These are phyloP conservation scores for Pteria penguin DNA, from an alignment of 2,888 invertebrate species.

Conservation along the genomic window DNA sequence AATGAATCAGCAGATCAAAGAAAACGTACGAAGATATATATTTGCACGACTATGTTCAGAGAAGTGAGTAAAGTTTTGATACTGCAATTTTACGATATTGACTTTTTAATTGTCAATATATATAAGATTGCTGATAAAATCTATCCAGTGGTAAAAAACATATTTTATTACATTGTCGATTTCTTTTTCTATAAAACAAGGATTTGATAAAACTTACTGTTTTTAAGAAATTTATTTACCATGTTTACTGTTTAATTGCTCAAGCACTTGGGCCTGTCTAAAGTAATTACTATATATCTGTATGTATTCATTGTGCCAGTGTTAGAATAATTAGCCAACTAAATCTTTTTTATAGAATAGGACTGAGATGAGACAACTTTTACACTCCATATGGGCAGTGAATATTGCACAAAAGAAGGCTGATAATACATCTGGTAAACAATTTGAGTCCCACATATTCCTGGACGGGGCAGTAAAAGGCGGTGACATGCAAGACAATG, in stretches of 20 bases:
- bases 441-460: conserved; percentile 74
- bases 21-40: conserved; percentile 62
- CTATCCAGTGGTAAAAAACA: too few species aligned
- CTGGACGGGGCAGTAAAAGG: conserved; percentile 74
- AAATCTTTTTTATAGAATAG: conserved; percentile 61
- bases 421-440: conserved; percentile 37
- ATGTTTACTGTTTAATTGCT: too few species aligned
- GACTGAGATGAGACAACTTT: conserved; percentile 72
- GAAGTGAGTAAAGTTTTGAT: conserved; percentile 60
- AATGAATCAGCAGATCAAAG: conserved; percentile 42
- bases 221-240: background rate
- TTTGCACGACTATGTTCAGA: conserved; percentile 78
- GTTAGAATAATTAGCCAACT: too few species aligned
- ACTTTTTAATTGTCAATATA: too few species aligned
- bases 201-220: too few species aligned
- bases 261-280: too few species aligned
- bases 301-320: too few species aligned
- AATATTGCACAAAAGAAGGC: conserved; percentile 42
- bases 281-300: too few species aligned
- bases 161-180: too few species aligned
- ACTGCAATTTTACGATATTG: too few species aligned
- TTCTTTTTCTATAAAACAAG: too few species aligned
- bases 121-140: too few species aligned
- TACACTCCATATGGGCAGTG: conserved; percentile 66
- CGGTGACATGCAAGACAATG: conserved; percentile 63